Conservation (phyloP, 2,113 vertebrate genomes). For the Tauraco erythrolophus region DNA sequence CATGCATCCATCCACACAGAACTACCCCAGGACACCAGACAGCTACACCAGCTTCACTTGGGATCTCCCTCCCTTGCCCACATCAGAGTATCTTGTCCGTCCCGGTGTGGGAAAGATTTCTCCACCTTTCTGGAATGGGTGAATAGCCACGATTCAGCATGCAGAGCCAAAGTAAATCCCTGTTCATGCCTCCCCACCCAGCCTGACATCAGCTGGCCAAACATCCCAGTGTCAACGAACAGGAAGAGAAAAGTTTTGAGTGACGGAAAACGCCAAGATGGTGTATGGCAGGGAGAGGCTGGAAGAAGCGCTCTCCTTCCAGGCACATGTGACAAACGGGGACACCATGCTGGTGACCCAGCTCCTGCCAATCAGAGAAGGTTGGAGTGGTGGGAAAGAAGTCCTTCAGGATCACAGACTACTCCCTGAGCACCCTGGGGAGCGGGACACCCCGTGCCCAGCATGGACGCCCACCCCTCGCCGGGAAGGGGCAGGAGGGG, state of each 20-base stretch:
- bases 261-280: neutral
- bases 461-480: neutral
- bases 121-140: neutral
- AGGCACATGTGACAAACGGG: neutral
- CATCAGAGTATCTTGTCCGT: no score
- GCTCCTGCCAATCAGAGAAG: rapidly evolving
- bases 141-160: neutral
- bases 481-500: no score
- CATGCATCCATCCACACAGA: neutral
- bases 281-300: neutral
- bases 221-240: no score
- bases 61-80: neutral
- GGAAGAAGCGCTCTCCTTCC: rapidly evolving
- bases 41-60: neutral
- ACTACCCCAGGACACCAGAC: neutral
- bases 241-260: neutral
- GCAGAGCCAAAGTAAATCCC: neutral
- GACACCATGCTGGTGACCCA: rapidly evolving
- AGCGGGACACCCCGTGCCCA: rapidly evolving
- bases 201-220: neutral
- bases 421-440: rapidly evolving
- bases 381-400: rapidly evolving
- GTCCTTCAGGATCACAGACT: neutral
- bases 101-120: neutral
- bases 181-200: neutral